Conservation (phyloP, 2,888 invertebrate species). For the Morinoia aosen region DNA sequence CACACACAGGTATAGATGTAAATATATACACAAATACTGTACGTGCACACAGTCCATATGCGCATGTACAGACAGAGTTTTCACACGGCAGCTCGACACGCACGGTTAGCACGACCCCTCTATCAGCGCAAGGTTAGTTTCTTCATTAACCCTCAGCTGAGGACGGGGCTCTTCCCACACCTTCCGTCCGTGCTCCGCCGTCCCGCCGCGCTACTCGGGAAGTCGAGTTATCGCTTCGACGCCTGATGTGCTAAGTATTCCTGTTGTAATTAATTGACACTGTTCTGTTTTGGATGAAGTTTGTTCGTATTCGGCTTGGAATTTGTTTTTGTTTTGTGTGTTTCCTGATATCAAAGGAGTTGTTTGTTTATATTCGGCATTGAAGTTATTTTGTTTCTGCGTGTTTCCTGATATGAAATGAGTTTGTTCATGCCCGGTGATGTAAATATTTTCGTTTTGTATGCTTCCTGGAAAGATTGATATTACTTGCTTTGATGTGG, state of each 20-base stretch:
- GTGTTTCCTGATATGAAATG: background rate
- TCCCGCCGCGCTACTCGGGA: background rate
- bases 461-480: background rate
- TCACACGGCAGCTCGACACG: background rate
- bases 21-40: background rate
- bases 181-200: background rate
- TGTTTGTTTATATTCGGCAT: no score
- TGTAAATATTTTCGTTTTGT: background rate
- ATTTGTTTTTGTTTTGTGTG: background rate
- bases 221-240: background rate
- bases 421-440: background rate
- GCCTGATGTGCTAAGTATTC: background rate
- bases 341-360: no score
- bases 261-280: background rate
- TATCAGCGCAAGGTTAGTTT: background rate
- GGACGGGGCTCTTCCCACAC: background rate
- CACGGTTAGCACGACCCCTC: background rate
- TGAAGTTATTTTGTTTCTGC: background rate
- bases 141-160: background rate
- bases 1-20: background rate
- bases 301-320: background rate
- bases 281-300: background rate
- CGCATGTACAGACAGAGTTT: background rate
- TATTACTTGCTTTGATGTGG: no score
- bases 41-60: background rate